These are phyloP conservation scores for Graptemys geographica DNA, from an alignment of 2,797 vertebrate species.

Conservation along the genomic window DNA sequence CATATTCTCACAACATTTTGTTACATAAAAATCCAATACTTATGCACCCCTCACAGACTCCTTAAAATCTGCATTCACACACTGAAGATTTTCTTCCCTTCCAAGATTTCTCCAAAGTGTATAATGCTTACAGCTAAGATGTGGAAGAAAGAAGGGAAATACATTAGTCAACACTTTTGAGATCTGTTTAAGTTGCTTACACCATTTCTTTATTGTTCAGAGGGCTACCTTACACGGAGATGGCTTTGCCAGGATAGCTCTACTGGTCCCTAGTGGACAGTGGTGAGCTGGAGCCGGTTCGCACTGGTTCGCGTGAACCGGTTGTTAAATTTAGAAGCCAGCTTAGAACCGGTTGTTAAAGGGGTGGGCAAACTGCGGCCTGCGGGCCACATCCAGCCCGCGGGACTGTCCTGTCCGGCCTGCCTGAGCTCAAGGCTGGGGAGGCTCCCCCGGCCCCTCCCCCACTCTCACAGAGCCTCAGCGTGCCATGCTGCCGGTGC, in stretches of 20 bases:
- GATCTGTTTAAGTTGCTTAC: not conserved
- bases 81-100: conserved; percentile 40
- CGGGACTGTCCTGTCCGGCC: no score
- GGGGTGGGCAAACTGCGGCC: no score
- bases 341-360: no score
- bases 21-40: conserved; percentile 10
- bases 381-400: no score
- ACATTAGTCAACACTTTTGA: not conserved
- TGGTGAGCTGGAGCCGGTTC: no score
- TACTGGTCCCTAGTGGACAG: not conserved
- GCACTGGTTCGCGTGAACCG: no score
- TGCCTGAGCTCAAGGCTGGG: no score
- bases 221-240: not conserved
- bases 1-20: not conserved
- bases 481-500: no score
- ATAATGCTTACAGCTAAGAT: conserved; percentile 15
- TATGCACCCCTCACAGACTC: not conserved
- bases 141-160: not conserved
- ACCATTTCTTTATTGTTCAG: conserved; percentile 24
- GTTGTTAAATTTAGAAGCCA: no score
- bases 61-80: conserved; percentile 26
- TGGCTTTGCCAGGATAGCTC: not conserved
- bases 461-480: no score
- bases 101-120: conserved; percentile 32
- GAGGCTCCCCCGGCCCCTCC: no score